Evolutionary conservation across 2,888 invertebrate species (phyloP), one percentile per base, ranked within the genome.

Genomic region (Osmoderma eremita): DNA sequence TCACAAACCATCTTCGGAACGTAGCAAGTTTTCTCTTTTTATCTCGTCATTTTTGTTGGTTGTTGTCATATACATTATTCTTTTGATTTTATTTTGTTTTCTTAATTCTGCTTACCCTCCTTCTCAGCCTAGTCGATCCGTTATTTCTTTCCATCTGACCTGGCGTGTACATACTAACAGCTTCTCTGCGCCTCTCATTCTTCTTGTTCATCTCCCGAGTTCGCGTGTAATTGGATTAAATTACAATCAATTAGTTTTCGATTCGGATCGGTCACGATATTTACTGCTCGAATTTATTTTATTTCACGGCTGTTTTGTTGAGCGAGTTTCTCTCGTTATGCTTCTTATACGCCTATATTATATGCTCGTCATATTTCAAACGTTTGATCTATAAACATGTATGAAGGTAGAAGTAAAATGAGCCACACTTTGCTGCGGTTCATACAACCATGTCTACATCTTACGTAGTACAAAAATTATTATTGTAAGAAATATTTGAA

Each of bases 201-300:
- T 20, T n/a, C 18, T 53, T 56, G 45, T 58, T 58, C 58, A 58
- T 17, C 58, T 22, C 39, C 42, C 30, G 45, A 22, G 42, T 58
- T 58, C 45, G 58, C 58, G 42, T 58, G 58, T 58, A 58, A 58
- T 58, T 58, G 58, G 58, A 58, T 58, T 58, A 58, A 58, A 58
- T 58, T 58, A 58, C 58, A 58, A 58, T 58, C 58, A 58, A 58
- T 58, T 58, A 58, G 58, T 58, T 45, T 58, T 42, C 58, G 58
- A 58, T 58, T 58, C 58, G 42, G 30, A 45, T 58, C 45, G 58
- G 58, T 58, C 58, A 58, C 58, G 58, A 58, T 58, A 58, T 58
- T 58, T 58, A 58, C 58, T 39, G 58, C 39, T 45, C 15, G 39
- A 53, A 53, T 53, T 53, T 53, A 58, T 58, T 45, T 20, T 48